Conservation (phyloP, 1,140 invertebrate species). For the Trichonephila clavipes region DNA sequence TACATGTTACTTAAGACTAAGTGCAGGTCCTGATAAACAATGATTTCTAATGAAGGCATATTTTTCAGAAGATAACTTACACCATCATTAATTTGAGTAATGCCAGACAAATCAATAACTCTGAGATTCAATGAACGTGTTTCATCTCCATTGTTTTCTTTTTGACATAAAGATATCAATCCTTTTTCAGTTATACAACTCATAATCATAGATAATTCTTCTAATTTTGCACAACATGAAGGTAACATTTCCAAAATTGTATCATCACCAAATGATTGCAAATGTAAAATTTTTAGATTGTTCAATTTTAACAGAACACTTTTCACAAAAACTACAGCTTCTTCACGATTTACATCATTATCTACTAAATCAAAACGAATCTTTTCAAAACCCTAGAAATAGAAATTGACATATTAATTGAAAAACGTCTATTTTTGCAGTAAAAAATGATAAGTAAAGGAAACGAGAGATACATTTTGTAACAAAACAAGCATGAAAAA, state of each 20-base stretch:
- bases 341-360: neutral
- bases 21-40: neutral
- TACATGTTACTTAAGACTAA: neutral
- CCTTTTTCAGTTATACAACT: neutral
- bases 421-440: no score
- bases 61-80: neutral
- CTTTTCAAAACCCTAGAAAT: neutral
- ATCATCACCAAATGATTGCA: neutral
- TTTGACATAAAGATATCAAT: neutral
- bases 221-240: neutral
- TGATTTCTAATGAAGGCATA: neutral
- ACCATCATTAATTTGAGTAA: neutral
- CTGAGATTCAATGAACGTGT: neutral
- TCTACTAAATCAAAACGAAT: neutral
- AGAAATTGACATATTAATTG: no score
- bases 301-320: neutral
- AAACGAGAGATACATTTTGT: no score
- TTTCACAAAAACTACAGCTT: neutral
- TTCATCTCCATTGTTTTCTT: neutral
- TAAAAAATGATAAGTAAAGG: no score
- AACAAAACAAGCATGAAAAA: no score
- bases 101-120: neutral
- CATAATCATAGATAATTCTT: neutral
- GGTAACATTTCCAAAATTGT: neutral
- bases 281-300: neutral